phyloP scores from a whole-genome alignment of 1,140 invertebrate genomes.

The Venustaconcha ellipsiformis region DNA sequence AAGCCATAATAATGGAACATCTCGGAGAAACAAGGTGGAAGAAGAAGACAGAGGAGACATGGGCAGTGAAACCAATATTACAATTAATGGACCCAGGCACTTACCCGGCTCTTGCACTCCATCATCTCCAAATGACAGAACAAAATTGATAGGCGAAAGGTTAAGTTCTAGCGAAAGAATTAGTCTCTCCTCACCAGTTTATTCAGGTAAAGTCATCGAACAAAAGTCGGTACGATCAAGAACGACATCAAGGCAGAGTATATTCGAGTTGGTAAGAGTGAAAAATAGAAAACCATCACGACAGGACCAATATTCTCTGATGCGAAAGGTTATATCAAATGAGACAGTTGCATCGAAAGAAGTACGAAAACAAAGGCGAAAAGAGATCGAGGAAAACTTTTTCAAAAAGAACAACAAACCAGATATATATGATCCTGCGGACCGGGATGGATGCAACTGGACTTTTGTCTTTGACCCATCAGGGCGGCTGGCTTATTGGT shows the following conservation, averaged over 20 bases:
- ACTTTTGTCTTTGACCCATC: slow-evolving; percentile 73
- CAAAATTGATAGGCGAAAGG: slow-evolving; percentile 64
- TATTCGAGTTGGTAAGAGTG: slow-evolving; percentile 78
- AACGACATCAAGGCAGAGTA: slow-evolving; percentile 73
- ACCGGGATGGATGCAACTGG: slow-evolving; percentile 77
- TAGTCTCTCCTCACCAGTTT: slow-evolving; percentile 60
- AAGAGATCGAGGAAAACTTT: slow-evolving; percentile 65
- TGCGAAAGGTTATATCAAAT: slow-evolving; percentile 61
- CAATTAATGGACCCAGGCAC: slow-evolving; percentile 75
- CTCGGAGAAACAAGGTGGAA: slow-evolving; percentile 17
- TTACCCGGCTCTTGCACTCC: slow-evolving; percentile 72
- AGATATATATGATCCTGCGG: slow-evolving; percentile 61
- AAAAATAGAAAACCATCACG: slow-evolving; percentile 70
- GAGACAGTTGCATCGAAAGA: slow-evolving; percentile 60
- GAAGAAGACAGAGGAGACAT: slow-evolving; percentile 30
- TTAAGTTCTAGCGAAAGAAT: slow-evolving; percentile 65
- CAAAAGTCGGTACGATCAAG: slow-evolving; percentile 61
- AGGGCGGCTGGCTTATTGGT: slow-evolving; percentile 69
- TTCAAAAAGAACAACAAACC: slow-evolving; percentile 61
- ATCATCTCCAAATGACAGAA: slow-evolving; percentile 71
- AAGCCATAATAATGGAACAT: slow-evolving; percentile 71
- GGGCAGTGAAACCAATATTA: slow-evolving; percentile 69
- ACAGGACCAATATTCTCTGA: slow-evolving; percentile 58
- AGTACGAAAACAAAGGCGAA: slow-evolving; percentile 60
- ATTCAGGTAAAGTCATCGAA: slow-evolving; percentile 59